A percentile compares a stretch with the other conserved stretches of the same genome.
phyloP scores from a whole-genome alignment of 2,113 vertebrate species.

The Sinocyclocheilus anophthalmus region DNA sequence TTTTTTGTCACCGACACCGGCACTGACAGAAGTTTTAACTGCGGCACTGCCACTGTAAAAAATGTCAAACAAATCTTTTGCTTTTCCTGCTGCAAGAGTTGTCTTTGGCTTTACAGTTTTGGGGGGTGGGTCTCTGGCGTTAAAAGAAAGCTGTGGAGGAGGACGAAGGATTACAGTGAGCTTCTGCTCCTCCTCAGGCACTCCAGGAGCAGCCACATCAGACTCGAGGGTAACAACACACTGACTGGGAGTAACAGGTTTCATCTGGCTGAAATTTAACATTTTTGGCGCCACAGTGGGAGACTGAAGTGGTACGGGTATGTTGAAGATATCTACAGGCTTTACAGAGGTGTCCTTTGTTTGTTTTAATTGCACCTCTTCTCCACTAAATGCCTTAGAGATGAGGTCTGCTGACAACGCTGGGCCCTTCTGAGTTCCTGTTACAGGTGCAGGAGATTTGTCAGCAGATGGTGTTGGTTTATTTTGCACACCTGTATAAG shows the following conservation, averaged over 20 bases:
- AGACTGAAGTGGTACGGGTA: background rate
- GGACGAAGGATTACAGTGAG: conserved; percentile 83
- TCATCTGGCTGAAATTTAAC: background rate
- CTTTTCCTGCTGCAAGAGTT: conserved; percentile 88
- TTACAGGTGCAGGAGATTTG: conserved; percentile 77
- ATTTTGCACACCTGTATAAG: conserved; percentile 70
- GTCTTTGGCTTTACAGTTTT: conserved; percentile 85
- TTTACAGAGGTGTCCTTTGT: background rate
- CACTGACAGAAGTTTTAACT: background rate
- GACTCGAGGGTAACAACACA: conserved; percentile 75
- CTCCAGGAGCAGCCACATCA: conserved; percentile 90
- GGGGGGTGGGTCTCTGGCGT: conserved; percentile 72
- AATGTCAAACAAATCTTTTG: conserved; percentile 89
- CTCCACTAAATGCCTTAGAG: conserved; percentile 81
- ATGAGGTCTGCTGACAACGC: conserved; percentile 78
- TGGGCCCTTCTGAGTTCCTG: conserved; percentile 72
- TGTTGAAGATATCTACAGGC: background rate
- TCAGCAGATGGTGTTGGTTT: conserved; percentile 81
- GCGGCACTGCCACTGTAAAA: conserved; percentile 81
- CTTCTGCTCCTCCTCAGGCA: conserved; percentile 87
- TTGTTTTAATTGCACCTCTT: conserved; percentile 79
- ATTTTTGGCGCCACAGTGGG: background rate
- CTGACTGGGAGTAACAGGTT: conserved; percentile 58
- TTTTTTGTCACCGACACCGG: conserved; percentile 27
- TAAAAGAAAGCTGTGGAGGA: conserved; percentile 75